Evolutionary conservation across 2,888 invertebrate species (phyloP).

Genomic region (Gryllus longicercus): DNA sequence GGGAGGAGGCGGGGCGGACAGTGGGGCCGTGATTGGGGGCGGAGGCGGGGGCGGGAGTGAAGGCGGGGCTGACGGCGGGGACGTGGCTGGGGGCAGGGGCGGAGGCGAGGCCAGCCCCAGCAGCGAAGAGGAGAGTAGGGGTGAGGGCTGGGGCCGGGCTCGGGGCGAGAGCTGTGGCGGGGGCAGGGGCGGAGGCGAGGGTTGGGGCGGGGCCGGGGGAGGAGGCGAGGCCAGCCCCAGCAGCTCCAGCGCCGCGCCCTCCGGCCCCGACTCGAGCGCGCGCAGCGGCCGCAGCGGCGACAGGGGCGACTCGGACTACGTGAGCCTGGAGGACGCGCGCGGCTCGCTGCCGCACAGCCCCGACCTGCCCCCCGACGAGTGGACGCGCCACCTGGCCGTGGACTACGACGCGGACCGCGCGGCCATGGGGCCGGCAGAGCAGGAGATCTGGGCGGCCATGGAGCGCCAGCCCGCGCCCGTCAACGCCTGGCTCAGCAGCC

Average conservation of each 20-base stretch:
- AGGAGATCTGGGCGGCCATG: not conserved
- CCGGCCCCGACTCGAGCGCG: not conserved
- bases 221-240: not conserved
- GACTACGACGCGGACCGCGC: not conserved
- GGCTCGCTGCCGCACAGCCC: not conserved
- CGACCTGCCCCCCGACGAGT: not conserved
- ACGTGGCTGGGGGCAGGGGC: too few relatives aligned
- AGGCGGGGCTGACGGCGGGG: too few relatives aligned
- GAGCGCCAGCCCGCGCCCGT: not conserved
- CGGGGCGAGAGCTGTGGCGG: not conserved
- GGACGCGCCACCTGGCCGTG: not conserved
- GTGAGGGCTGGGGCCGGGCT: too few relatives aligned
- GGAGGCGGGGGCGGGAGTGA: accelerated
- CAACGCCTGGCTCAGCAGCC: not conserved
- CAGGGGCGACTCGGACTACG: not conserved
- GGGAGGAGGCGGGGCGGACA: too few relatives aligned
- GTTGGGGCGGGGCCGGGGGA: not conserved
- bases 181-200: not conserved
- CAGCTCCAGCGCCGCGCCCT: not conserved
- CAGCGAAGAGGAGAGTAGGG: too few relatives aligned
- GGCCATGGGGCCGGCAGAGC: not conserved
- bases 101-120: too few relatives aligned
- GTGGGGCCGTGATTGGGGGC: too few relatives aligned
- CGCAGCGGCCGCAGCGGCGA: not conserved
- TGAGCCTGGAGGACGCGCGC: not conserved